Base-by-base conservation (phyloP, 2,113 vertebrate genomes). In the Cephalopterus ornatus region DNA sequence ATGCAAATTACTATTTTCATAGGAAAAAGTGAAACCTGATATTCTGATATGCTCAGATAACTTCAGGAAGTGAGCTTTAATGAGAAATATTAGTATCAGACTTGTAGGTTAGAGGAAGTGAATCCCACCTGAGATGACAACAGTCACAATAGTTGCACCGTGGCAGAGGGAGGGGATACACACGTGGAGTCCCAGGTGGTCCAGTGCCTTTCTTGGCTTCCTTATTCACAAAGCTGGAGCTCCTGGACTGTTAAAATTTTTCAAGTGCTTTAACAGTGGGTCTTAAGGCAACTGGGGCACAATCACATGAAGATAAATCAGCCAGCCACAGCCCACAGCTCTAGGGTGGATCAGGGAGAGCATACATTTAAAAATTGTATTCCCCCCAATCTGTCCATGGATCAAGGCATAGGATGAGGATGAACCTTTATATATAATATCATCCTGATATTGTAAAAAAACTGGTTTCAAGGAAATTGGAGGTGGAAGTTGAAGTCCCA, bases 121-220 rank as follows among this genome's bases (percentile, higher is more conserved):
- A 67, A 58, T 67, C 32, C 47, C 11, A 71, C 33, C 41, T 44
- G 58, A 76, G 79, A 37, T 68, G 41, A n/a, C 9, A 80, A 49
- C 14, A 72, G 44, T 52, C 37, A 46, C 70, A 35, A 37, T 0
- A 35, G 27, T 3, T 53, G 68, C 23, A 62, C 8, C 12, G 7
- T 14, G 56, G 62, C 33, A 23, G 6, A 75, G 35, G 46, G 33
- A 37, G 0, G 23, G 47, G 32, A 63, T 19, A 20, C 47, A 41
- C 27, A 63, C 35, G 5, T 0, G 0, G 11, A 12, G 30, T 72
- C 32, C 33, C 42, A 35, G 33, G 11, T n/a, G 61, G 16, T 8
- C 49, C 55, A 49, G n/a, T 20, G 14, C 4, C 4, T 8, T 37
- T 62, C 35, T 35, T 73, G 68, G 27, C 37, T 83, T 70, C 41